Percentiles rank a stretch among this genome's conserved stretches.
Conservation (phyloP, 2,888 invertebrate genomes). For the Hecatera dysodea region DNA sequence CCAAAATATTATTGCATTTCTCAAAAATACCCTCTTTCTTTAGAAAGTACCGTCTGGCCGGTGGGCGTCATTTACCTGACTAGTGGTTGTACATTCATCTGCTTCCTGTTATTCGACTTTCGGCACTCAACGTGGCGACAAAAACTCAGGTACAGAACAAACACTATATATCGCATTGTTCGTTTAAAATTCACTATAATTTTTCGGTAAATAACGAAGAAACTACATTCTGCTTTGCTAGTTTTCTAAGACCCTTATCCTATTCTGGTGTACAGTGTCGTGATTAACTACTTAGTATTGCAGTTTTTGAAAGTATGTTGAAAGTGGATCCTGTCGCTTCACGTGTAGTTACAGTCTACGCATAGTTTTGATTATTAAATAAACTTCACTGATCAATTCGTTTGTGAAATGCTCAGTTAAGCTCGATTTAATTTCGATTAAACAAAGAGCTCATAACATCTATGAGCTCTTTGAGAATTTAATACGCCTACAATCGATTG, state of each 20-base stretch:
- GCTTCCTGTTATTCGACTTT: slow-evolving; percentile 73
- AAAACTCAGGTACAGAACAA: slow-evolving; percentile 75
- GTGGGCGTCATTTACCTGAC: slow-evolving; percentile 71
- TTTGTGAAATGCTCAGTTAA: slow-evolving; percentile 30
- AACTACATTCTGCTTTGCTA: slow-evolving; percentile 43
- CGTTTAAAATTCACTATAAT: slow-evolving; percentile 66
- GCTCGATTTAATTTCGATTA: slow-evolving; percentile 51
- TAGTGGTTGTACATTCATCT: slow-evolving; percentile 68
- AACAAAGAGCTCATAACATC: slow-evolving; percentile 46
- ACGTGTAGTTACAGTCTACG: slow-evolving; percentile 14
- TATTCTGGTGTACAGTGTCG: slow-evolving; percentile 5
- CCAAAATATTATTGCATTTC: slow-evolving; percentile 59
- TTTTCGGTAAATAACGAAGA: slow-evolving; percentile 72
- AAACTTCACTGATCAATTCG: slow-evolving; percentile 31
- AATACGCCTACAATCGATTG: slow-evolving; percentile 30
- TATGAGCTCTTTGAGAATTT: slow-evolving; percentile 30
- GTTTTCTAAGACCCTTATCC: slow-evolving; percentile 21
- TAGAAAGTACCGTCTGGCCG: slow-evolving; percentile 56
- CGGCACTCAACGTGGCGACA: slow-evolving; percentile 58
- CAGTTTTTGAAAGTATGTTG: neutral
- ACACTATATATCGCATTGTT: slow-evolving; percentile 68
- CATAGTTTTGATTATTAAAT: slow-evolving; percentile 26
- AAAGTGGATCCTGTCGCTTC: neutral
- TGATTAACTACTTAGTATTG: slow-evolving; percentile 17
- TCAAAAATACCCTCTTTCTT: slow-evolving; percentile 67